Evolutionary conservation across 2,888 invertebrate genomes (phyloP).

Genomic region (Lycaena phlaeas): DNA sequence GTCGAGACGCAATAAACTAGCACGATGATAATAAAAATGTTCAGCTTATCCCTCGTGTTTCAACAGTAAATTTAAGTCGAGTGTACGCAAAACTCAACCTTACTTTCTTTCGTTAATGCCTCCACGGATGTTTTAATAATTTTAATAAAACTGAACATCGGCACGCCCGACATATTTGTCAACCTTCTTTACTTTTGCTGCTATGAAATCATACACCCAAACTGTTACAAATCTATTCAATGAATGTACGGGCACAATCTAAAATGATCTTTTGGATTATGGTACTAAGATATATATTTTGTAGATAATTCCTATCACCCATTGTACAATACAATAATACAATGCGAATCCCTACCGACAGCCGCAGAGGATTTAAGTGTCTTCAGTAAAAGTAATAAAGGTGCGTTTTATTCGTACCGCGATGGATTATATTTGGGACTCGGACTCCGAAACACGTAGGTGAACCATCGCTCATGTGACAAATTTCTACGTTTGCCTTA

Average conservation of each 20-base stretch:
- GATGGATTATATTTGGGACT: constrained; percentile 68
- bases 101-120: constrained; percentile 59
- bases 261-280: constrained; percentile 58
- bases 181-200: constrained; percentile 71
- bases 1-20: constrained; percentile 62
- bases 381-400: constrained; percentile 70
- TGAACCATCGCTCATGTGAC: constrained; percentile 73
- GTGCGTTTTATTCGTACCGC: constrained; percentile 65
- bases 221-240: constrained; percentile 40
- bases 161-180: constrained; percentile 71
- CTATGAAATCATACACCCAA: constrained; percentile 65
- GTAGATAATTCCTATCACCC: constrained; percentile 47
- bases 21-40: constrained; percentile 65
- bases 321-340: constrained; percentile 52
- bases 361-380: constrained; percentile 60
- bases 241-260: constrained; percentile 34
- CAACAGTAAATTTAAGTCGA: constrained; percentile 48
- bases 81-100: constrained; percentile 48
- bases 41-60: constrained; percentile 55
- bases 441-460: constrained; percentile 68
- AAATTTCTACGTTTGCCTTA: constrained; percentile 73
- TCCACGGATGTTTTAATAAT: constrained; percentile 65
- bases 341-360: constrained; percentile 52
- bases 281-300: constrained; percentile 62
- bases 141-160: constrained; percentile 71